phyloP scores from a whole-genome alignment of 2,113 vertebrate species.

The Ceratotherium simum region DNA sequence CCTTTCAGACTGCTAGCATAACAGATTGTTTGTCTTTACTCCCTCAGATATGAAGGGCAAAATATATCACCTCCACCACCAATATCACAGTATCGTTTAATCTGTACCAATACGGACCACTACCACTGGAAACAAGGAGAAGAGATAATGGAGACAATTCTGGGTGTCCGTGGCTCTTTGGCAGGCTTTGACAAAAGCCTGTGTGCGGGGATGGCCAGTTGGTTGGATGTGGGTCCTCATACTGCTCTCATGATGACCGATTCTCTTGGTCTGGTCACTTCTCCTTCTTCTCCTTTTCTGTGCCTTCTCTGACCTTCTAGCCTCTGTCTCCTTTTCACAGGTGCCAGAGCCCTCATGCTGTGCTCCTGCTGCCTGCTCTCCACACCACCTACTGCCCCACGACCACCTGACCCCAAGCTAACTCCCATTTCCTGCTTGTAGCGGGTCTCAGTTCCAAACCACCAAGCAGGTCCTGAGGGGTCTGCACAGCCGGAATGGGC shows the following conservation, averaged over 20 bases:
- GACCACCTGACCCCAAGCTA: background rate
- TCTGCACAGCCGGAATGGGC: background rate
- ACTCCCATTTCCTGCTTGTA: background rate
- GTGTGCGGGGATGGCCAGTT: fast-evolving
- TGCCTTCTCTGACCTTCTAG: background rate
- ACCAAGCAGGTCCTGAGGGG: background rate
- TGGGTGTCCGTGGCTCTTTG: background rate
- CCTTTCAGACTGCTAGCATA: background rate
- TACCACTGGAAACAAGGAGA: background rate
- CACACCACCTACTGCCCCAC: fast-evolving
- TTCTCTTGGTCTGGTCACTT: background rate
- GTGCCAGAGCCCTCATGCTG: background rate
- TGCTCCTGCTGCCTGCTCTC: background rate
- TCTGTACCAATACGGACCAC: background rate
- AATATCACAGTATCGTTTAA: background rate
- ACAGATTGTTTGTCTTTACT: background rate
- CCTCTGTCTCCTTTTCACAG: background rate
- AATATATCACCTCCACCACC: no score
- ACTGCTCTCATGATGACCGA: fast-evolving
- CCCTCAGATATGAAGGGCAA: background rate
- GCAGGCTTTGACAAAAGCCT: background rate
- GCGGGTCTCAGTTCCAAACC: background rate
- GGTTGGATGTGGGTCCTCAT: background rate
- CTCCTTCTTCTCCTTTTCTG: background rate
- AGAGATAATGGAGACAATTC: background rate